A percentile compares a stretch with the other conserved stretches of the same genome.
Evolutionary conservation across 2,888 invertebrate species (phyloP).

Genomic region (Troides aeacus): DNA sequence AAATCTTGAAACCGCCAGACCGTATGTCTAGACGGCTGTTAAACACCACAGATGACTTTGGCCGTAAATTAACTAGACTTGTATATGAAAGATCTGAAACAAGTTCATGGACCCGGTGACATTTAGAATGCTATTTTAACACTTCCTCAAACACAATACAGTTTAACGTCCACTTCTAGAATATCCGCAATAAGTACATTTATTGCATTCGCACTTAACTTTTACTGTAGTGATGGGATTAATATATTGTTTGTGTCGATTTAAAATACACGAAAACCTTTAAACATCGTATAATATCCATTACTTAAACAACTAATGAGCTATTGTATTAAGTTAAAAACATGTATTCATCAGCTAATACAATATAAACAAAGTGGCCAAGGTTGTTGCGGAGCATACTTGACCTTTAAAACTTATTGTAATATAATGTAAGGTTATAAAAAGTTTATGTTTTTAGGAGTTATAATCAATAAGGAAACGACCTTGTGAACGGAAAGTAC

Average conservation of each 20-base stretch:
- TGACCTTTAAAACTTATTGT: background rate
- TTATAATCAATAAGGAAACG: background rate
- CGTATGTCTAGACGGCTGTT: constrained; percentile 45
- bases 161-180: background rate
- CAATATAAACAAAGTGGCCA: background rate
- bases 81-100: constrained; percentile 42
- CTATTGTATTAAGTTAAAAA: background rate
- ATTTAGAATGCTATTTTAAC: constrained; percentile 64
- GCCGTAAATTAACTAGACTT: constrained; percentile 52
- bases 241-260: background rate
- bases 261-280: background rate
- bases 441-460: background rate
- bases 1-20: constrained; percentile 30
- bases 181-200: background rate
- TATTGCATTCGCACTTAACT: background rate
- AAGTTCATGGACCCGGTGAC: constrained; percentile 71
- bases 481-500: background rate
- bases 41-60: constrained; percentile 49
- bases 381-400: background rate
- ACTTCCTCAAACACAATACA: constrained; percentile 26
- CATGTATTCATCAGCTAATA: background rate
- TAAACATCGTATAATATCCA: background rate
- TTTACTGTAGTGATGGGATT: background rate
- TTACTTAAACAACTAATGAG: background rate
- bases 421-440: constrained; percentile 1